Percentiles rank a stretch among this genome's conserved stretches.
These are phyloP conservation scores for Chelonoidis abingdonii DNA, from an alignment of 2,113 vertebrate genomes.

Conservation along the genomic window DNA sequence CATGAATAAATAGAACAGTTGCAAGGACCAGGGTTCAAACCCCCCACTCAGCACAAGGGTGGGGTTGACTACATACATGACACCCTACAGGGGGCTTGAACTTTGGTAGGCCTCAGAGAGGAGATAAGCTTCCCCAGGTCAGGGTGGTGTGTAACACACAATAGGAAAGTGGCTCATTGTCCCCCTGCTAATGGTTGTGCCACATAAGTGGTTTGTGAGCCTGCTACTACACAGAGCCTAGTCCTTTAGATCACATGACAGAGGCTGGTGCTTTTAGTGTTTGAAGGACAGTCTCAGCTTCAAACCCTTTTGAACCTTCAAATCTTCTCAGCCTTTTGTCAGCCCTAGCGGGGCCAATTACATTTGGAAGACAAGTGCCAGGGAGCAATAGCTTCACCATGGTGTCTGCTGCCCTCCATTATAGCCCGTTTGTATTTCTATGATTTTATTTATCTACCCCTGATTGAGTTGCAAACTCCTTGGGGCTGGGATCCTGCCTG, in stretches of 20 bases:
- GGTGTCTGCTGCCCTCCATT: neutral
- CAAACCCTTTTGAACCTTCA: neutral
- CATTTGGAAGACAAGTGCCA: neutral
- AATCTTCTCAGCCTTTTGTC: neutral
- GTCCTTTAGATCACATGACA: neutral
- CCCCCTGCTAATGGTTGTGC: no score
- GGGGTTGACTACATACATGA: no score
- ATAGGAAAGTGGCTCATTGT: neutral
- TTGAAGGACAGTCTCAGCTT: neutral
- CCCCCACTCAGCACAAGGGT: neutral
- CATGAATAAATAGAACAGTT: fast-evolving
- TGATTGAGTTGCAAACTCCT: neutral
- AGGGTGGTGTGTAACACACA: no score
- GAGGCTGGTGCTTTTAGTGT: neutral
- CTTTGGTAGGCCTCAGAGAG: no score
- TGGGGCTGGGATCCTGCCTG: neutral
- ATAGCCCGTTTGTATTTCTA: neutral
- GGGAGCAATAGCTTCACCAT: neutral
- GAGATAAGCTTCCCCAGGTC: no score
- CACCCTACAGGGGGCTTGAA: no score
- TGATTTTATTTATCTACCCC: conserved; percentile 24
- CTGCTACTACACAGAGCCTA: no score
- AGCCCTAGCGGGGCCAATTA: neutral
- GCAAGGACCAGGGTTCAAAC: neutral
- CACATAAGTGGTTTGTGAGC: neutral